Conservation (phyloP, 1,140 invertebrate species). For the Eueides isabella region DNA sequence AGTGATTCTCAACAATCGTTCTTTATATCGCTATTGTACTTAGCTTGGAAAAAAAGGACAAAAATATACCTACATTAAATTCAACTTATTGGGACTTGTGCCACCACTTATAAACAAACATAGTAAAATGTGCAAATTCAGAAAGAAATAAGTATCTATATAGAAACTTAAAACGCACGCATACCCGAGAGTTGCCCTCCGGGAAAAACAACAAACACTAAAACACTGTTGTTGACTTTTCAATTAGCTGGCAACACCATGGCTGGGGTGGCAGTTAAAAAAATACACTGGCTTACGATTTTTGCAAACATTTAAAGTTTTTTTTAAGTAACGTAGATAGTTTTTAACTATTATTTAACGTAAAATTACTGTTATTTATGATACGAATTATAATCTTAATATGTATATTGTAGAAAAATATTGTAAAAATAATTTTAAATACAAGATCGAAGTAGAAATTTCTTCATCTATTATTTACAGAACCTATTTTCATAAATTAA, state of each 20-base stretch:
- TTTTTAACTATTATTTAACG: neutral
- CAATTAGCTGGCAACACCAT: constrained; percentile 50
- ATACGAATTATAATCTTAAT: too few relatives aligned
- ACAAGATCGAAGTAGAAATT: too few relatives aligned
- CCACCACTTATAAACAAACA: neutral
- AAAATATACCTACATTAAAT: neutral
- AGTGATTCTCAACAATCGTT: too few relatives aligned
- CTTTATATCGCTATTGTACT: too few relatives aligned
- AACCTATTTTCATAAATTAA: neutral
- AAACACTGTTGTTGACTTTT: constrained; percentile 56
- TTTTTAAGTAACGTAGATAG: neutral
- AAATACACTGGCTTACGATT: neutral
- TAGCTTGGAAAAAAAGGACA: too few relatives aligned
- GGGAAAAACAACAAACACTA: constrained; percentile 54
- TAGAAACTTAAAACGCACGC: constrained; percentile 11
- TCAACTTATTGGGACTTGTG: neutral
- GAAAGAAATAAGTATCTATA: neutral
- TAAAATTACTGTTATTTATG: too few relatives aligned
- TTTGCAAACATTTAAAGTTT: neutral
- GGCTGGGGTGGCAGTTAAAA: constrained; percentile 21
- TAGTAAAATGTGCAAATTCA: neutral
- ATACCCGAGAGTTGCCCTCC: constrained; percentile 36
- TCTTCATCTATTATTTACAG: too few relatives aligned
- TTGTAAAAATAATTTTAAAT: too few relatives aligned
- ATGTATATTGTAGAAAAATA: too few relatives aligned